Evolutionary conservation across 2,113 vertebrate species (phyloP).

Genomic region (Psilopsiagon aymara): DNA sequence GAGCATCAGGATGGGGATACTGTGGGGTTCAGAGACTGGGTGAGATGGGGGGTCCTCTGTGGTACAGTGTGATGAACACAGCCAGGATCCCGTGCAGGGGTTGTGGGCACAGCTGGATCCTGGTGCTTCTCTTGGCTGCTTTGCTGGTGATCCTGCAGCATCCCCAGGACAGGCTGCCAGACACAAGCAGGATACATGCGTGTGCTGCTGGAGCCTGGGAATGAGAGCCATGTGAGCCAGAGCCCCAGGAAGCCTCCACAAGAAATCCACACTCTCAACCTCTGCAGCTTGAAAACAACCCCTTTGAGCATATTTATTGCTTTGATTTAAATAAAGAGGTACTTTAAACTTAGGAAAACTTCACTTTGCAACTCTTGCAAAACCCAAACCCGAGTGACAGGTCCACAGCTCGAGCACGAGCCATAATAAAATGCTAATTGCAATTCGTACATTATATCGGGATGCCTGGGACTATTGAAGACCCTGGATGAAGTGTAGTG

Average conservation of each 20-base stretch:
- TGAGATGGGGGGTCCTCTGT: neutral
- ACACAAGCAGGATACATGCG: accelerated
- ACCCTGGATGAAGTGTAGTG: conserved; percentile 51
- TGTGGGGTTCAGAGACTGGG: accelerated
- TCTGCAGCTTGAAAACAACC: neutral
- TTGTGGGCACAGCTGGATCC: neutral
- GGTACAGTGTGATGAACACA: neutral
- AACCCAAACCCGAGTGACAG: neutral
- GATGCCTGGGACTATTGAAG: conserved; percentile 8
- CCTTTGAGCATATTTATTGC: neutral
- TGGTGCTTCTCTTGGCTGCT: neutral
- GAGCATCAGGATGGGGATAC: neutral
- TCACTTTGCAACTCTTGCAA: neutral
- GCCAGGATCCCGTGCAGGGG: neutral
- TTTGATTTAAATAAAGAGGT: neutral
- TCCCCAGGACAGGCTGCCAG: neutral
- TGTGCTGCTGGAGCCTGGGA: neutral
- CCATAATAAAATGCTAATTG: conserved; percentile 54
- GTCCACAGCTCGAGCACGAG: neutral
- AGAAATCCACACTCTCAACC: neutral
- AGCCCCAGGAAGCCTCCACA: accelerated
- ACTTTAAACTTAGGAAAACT: neutral
- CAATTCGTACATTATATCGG: conserved; percentile 37
- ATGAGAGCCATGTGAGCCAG: neutral
- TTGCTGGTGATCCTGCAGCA: neutral